Conservation (phyloP, 2,888 invertebrate genomes). For the Heliconius hortense region DNA sequence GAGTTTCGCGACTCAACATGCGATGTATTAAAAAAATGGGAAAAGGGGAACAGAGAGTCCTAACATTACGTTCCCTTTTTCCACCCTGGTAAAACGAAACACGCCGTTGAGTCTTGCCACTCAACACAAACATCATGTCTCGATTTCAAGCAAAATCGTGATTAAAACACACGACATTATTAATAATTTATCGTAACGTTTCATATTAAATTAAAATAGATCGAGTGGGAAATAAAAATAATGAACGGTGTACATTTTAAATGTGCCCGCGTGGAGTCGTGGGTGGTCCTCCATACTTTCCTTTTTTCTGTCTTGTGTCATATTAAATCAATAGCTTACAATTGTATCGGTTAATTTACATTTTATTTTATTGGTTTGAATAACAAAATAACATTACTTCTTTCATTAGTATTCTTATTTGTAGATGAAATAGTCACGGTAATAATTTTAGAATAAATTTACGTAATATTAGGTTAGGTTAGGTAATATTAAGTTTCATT, state of each 20-base stretch:
- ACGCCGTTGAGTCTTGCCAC: too few species aligned
- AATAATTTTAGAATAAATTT: constrained; percentile 6
- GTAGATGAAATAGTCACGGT: neutral
- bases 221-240: constrained; percentile 18
- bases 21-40: too few species aligned
- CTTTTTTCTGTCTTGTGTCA: constrained; percentile 1
- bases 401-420: constrained; percentile 4
- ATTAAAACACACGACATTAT: neutral
- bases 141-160: neutral
- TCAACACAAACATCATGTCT: too few species aligned
- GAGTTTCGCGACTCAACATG: too few species aligned
- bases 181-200: constrained; percentile 6
- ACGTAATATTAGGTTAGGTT: too few species aligned
- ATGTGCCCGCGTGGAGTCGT: neutral
- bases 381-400: constrained; percentile 9
- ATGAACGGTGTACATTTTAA: neutral
- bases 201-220: constrained; percentile 19
- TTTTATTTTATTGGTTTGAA: constrained; percentile 17
- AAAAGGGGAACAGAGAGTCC: too few species aligned
- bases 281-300: constrained; percentile 20
- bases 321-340: constrained; percentile 19
- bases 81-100: too few species aligned
- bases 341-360: constrained; percentile 8
- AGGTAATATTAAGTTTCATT: too few species aligned
- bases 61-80: too few species aligned